Percentiles rank a stretch among this genome's conserved stretches.
Conservation (phyloP, 2,888 invertebrate species). For the Steinernema scapterisci region DNA sequence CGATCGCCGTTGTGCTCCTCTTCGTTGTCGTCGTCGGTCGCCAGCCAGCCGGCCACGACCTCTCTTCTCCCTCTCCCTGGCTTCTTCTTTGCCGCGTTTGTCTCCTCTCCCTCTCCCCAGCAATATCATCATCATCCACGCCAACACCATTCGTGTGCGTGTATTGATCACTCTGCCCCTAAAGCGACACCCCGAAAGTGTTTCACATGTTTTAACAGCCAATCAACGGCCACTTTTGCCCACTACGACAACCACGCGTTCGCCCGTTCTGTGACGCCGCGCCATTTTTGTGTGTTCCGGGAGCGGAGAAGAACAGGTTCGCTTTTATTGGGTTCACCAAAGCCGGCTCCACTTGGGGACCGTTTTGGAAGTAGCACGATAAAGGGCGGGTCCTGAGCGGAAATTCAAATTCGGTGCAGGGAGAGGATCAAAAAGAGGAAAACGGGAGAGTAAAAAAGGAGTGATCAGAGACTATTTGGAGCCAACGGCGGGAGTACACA, state of each 20-base stretch:
- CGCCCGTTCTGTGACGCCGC: background rate
- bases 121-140: too few relatives aligned
- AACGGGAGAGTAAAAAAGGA: background rate
- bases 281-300: too few relatives aligned
- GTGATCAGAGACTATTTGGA: slow-evolving; percentile 17
- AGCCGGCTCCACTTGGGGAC: too few relatives aligned
- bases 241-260: background rate
- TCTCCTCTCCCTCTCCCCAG: too few relatives aligned
- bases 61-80: too few relatives aligned
- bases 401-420: background rate
- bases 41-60: too few relatives aligned
- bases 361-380: background rate
- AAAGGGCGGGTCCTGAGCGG: background rate
- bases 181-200: slow-evolving; percentile 13
- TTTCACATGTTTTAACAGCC: slow-evolving; percentile 30
- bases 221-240: background rate
- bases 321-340: background rate
- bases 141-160: background rate
- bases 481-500: background rate
- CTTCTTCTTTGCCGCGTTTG: too few relatives aligned
- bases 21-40: too few relatives aligned
- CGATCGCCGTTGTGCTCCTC: background rate
- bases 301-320: too few relatives aligned
- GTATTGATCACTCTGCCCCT: slow-evolving; percentile 24
- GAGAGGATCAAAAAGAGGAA: background rate